Evolutionary conservation across 2,888 invertebrate species (phyloP).

Genomic region (Pyralis farinalis): DNA sequence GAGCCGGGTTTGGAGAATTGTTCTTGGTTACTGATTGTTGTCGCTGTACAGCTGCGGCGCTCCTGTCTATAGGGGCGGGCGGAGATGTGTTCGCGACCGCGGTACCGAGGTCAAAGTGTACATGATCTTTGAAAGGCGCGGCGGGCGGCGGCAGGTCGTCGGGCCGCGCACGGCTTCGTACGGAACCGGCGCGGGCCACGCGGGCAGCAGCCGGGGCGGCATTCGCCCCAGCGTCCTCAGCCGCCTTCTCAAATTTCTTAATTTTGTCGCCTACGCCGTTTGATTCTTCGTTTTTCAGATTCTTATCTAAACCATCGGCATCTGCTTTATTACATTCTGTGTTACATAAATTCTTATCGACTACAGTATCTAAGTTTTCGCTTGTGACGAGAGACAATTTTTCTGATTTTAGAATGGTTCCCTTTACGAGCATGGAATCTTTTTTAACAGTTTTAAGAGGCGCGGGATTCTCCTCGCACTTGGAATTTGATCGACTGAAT

Average conservation of each 20-base stretch:
- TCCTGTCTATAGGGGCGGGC: conserved; percentile 23
- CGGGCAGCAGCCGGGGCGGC: too few relatives aligned
- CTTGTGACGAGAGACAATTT: conserved; percentile 29
- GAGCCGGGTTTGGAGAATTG: conserved; percentile 27
- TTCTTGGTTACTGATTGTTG: conserved; percentile 40
- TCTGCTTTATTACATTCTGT: conserved; percentile 18
- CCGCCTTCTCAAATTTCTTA: conserved; percentile 70
- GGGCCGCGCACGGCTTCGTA: conserved; percentile 43
- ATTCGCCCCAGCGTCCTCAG: conserved; percentile 54
- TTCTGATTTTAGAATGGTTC: conserved; percentile 34
- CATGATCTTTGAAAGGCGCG: conserved; percentile 56
- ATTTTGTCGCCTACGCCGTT: conserved; percentile 76
- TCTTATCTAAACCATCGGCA: conserved; percentile 16
- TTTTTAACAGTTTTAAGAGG: conserved; percentile 26
- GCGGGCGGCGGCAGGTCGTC: conserved; percentile 56
- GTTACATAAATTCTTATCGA: conserved; percentile 13
- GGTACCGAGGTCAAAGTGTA: conserved; percentile 40
- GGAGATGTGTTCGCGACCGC: conserved; percentile 7
- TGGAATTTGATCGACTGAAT: conserved; percentile 22
- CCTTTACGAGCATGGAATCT: conserved; percentile 34
- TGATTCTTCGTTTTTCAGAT: conserved; percentile 41
- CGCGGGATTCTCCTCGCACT: conserved; percentile 24
- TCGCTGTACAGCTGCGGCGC: conserved; percentile 28
- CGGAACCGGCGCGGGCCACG: conserved; percentile 58
- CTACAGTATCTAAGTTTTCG: conserved; percentile 15